Base-by-base conservation (phyloP, 2,888 invertebrate genomes). In the Rhingia rostrata region DNA sequence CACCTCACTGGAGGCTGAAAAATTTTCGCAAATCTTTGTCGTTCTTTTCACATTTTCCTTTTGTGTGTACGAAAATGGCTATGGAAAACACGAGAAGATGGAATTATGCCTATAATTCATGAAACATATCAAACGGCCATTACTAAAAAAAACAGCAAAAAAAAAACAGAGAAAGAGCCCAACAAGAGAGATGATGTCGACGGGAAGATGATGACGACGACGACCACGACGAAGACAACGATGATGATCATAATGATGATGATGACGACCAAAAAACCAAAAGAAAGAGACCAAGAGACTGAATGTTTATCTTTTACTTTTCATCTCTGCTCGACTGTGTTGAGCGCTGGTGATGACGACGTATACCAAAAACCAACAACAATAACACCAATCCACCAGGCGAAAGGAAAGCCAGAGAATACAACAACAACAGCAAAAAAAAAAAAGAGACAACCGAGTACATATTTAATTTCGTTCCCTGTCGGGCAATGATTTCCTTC, bases 381-480 rank as follows among this genome's bases (percentile, higher is more conserved):
- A n/a, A 45, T 3, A 14, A 61, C 56, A 47, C 39, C 47, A 41
- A 30, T 14, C 14, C 4, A 37, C 3, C 10, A 54, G 49, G 47
- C 66, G 47, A 77, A 82, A 63, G 60, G 66, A 72, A 82, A 83
- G 73, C 63, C 53, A 83, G 35, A 78, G 54, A 53, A 43, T 53
- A 41, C 54, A 77, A 37, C 64, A 60, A 54, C 56, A 54, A 45
- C 66, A 64, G 37, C 35, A 69, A 39, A 22, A 51, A 9, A 22
- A 47, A 37, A 69, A 41, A 37, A 54, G 9, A 43, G 43, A 37
- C 51, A 39, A 54, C 39, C 47, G 7, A 51, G 73, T 70, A 75
- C 73, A 79, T 69, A 80, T 79, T 84, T 80, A 74, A 80, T 84
- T 74, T 84, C 66, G 6, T 58, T 41, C 49, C 63, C 33, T 35